Evolutionary conservation across 2,797 vertebrate species (phyloP).

Genomic region (Poecilia gillii): DNA sequence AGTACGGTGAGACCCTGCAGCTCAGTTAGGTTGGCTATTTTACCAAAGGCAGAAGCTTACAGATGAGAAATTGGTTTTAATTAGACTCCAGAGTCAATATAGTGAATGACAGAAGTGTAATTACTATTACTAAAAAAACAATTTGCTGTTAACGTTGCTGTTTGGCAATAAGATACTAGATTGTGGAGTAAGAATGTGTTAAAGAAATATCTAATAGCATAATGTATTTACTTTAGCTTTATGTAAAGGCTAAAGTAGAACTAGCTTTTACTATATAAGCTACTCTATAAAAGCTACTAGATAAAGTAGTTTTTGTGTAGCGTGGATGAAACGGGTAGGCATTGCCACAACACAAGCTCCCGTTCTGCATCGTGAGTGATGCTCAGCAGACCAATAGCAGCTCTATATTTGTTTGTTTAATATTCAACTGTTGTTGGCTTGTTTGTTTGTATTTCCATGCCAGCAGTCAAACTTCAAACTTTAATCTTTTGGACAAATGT

Average conservation of each 20-base stretch:
- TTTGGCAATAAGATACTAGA: not conserved
- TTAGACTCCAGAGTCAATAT: not conserved
- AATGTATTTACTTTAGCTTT: not conserved
- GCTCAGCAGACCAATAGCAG: not conserved
- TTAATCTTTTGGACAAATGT: too few relatives aligned
- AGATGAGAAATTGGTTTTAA: not conserved
- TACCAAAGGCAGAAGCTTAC: not conserved
- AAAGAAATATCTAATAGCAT: not conserved
- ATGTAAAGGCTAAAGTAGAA: too few relatives aligned
- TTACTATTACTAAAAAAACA: not conserved
- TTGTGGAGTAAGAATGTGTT: not conserved
- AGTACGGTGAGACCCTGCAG: slow-evolving; percentile 82
- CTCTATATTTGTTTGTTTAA: not conserved
- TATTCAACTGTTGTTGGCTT: not conserved
- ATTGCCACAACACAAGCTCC: not conserved
- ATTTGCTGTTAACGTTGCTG: not conserved
- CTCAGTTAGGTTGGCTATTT: slow-evolving; percentile 1
- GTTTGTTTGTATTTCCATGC: too few relatives aligned
- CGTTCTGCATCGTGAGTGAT: too few relatives aligned
- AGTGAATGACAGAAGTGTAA: not conserved
- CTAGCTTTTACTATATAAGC: too few relatives aligned
- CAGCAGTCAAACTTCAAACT: too few relatives aligned
- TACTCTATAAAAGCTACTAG: too few relatives aligned
- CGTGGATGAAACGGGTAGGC: not conserved
- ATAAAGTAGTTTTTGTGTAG: not conserved